Evolutionary conservation across 2,888 invertebrate genomes (phyloP).

Genomic region (Acrocyrtus sp.): DNA sequence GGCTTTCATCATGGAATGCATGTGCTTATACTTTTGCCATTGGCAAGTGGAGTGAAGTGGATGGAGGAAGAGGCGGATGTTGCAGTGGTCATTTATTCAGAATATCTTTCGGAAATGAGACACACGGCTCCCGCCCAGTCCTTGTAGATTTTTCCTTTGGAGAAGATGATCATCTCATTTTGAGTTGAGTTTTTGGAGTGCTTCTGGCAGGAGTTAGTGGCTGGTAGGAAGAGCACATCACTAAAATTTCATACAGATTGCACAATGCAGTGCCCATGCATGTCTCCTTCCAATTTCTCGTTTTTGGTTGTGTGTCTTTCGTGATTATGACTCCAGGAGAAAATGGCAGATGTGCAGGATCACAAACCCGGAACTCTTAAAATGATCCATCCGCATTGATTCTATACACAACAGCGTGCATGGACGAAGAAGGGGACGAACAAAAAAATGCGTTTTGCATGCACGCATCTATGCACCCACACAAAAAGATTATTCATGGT

Average conservation of each 20-base stretch:
- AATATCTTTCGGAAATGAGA: slow-evolving; percentile 35
- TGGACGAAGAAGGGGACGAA: too few relatives aligned
- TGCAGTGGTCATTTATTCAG: slow-evolving; percentile 39
- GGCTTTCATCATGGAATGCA: background rate
- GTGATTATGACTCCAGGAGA: slow-evolving; percentile 13
- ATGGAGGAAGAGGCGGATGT: background rate
- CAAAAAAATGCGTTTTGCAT: too few relatives aligned
- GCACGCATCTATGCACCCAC: too few relatives aligned
- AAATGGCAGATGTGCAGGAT: slow-evolving; percentile 41
- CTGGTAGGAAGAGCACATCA: slow-evolving; percentile 3
- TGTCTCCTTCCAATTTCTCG: too few relatives aligned
- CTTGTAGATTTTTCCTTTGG: slow-evolving; percentile 28
- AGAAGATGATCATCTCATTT: background rate
- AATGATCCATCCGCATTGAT: slow-evolving; percentile 39
- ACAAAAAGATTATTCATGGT: too few relatives aligned
- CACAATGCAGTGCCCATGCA: too few relatives aligned
- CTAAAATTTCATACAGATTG: background rate
- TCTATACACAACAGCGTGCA: too few relatives aligned
- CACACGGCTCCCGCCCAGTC: slow-evolving; percentile 40
- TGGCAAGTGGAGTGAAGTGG: slow-evolving; percentile 8
- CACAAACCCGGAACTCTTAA: slow-evolving; percentile 47
- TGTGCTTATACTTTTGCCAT: background rate
- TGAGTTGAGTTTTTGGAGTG: too few relatives aligned
- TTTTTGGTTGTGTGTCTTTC: background rate
- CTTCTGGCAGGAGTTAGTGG: background rate